Conservation (phyloP, 1,140 invertebrate species). For the Caenorhabditis briggsae region DNA sequence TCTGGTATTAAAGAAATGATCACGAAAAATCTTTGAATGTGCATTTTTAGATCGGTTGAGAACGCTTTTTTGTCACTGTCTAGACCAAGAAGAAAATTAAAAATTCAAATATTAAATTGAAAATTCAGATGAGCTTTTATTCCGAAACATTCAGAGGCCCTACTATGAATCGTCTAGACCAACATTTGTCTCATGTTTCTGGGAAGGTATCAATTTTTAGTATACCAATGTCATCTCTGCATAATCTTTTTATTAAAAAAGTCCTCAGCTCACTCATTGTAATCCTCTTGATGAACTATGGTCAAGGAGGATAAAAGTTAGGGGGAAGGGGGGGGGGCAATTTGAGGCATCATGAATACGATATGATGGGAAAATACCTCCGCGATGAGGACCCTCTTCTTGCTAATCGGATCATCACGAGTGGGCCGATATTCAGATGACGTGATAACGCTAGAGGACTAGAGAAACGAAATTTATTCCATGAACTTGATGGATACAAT, state of each 20-base stretch:
- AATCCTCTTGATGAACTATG: conserved; percentile 12
- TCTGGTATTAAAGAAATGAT: no score
- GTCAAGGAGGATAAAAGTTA: conserved; percentile 38
- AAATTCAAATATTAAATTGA: no score
- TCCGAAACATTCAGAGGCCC: no score
- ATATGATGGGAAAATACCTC: conserved; percentile 45
- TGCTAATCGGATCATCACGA: conserved; percentile 15
- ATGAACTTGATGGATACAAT: no score
- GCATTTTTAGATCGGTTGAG: no score
- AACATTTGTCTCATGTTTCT: background rate
- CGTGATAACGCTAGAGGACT: background rate
- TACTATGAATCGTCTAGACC: background rate
- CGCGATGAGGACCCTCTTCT: background rate
- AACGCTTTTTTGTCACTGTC: no score
- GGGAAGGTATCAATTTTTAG: background rate
- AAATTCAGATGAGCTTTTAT: no score
- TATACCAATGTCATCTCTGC: background rate
- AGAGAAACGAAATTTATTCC: background rate
- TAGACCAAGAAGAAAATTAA: no score
- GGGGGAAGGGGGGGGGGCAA: background rate
- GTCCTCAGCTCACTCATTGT: background rate
- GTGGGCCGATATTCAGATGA: conserved; percentile 34
- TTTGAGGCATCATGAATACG: conserved; percentile 20
- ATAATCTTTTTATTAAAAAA: conserved; percentile 49
- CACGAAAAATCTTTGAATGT: no score